Conservation (phyloP, 2,113 vertebrate species). For the Cryptomyrus ogoouensis region DNA sequence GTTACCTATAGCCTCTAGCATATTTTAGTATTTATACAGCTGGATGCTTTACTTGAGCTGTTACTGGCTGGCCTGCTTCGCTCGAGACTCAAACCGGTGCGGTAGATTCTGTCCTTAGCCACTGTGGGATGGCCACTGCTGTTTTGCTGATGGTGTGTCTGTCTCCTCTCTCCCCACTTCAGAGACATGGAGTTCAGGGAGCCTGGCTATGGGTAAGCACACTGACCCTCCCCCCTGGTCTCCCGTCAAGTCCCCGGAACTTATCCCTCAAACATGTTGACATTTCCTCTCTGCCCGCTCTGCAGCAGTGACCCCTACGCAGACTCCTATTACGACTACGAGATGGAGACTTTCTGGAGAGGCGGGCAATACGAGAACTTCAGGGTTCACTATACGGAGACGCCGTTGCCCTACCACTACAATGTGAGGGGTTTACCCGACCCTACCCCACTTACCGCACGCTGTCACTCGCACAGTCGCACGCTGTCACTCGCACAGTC, state of each 20-base stretch:
- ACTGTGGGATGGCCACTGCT: background rate
- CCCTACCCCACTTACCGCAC: background rate
- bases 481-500: too few relatives aligned
- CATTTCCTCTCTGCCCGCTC: background rate
- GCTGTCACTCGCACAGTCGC: background rate
- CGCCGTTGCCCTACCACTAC: slow-evolving; percentile 80
- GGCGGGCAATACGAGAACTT: slow-evolving; percentile 98
- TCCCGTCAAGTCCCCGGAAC: background rate
- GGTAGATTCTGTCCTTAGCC: background rate
- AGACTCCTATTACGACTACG: slow-evolving; percentile 92
- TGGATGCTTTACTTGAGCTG: background rate
- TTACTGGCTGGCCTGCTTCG: background rate
- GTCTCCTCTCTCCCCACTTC: slow-evolving; percentile 16
- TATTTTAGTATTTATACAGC: background rate
- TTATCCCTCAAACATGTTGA: background rate
- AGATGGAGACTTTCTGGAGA: slow-evolving; percentile 90
- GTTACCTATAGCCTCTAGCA: background rate
- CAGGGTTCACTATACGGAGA: slow-evolving; percentile 92
- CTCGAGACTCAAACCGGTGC: background rate
- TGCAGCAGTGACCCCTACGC: slow-evolving; percentile 77
- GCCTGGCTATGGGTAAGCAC: slow-evolving; percentile 70
- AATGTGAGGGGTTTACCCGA: slow-evolving; percentile 57
- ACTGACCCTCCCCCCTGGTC: background rate
- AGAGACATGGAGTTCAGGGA: slow-evolving; percentile 82
- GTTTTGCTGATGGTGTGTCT: background rate